Conservation (phyloP, 2,113 vertebrate genomes). For the Entelurus aequoreus region DNA sequence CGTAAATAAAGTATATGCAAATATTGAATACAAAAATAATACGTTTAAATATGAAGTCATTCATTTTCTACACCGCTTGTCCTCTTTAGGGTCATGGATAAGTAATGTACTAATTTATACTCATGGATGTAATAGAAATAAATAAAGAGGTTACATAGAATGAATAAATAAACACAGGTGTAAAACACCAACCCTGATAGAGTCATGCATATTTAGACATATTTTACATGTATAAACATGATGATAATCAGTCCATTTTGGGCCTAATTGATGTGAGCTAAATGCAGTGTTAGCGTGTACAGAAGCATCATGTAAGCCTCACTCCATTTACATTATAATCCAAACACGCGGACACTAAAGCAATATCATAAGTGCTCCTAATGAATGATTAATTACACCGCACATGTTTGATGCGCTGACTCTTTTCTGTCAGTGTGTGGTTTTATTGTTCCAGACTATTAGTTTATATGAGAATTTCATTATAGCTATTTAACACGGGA, state of each 20-base stretch:
- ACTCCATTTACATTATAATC: background rate
- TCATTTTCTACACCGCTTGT: too few species aligned
- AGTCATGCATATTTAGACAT: too few species aligned
- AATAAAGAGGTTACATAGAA: too few species aligned
- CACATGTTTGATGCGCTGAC: conserved; percentile 36
- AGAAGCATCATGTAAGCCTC: background rate
- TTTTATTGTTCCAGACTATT: conserved; percentile 9
- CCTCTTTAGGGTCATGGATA: too few species aligned
- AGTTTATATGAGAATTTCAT: background rate
- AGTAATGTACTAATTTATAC: too few species aligned
- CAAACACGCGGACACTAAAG: conserved; percentile 4
- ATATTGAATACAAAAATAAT: too few species aligned
- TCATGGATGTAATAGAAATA: too few species aligned
- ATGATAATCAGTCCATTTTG: background rate
- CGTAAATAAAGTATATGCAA: too few species aligned
- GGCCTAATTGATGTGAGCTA: background rate
- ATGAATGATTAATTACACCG: conserved; percentile 31
- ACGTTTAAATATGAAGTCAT: too few species aligned
- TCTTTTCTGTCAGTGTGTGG: conserved; percentile 1
- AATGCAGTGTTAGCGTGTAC: background rate
- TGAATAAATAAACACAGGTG: too few species aligned
- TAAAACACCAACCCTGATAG: too few species aligned
- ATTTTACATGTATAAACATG: too few species aligned
- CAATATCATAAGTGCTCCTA: conserved; percentile 1
- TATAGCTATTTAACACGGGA: background rate